A percentile compares a stretch with the other conserved stretches of the same genome.
phyloP scores from a whole-genome alignment of 2,113 vertebrate species.

The Brachionichthys hirsutus region DNA sequence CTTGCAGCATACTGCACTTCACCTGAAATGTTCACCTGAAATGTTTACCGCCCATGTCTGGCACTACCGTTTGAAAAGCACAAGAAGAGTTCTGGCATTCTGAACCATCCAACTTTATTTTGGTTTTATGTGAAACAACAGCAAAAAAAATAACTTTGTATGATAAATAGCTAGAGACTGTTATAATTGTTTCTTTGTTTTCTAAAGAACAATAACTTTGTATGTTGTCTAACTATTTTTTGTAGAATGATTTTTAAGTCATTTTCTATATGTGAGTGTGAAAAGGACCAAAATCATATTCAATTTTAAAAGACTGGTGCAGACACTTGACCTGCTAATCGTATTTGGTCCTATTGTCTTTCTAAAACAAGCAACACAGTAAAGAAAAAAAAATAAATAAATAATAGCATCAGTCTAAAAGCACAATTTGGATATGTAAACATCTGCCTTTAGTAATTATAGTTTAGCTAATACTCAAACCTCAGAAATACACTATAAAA shows the following conservation, averaged over 20 bases:
- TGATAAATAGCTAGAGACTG: conserved; percentile 77
- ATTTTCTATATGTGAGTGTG: conserved; percentile 77
- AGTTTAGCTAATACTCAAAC: conserved; percentile 32
- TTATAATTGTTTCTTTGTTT: conserved; percentile 80
- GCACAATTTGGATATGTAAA: conserved; percentile 54
- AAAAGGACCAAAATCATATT: conserved; percentile 78
- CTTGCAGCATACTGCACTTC: conserved; percentile 52
- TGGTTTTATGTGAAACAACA: conserved; percentile 65
- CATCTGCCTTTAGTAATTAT: conserved; percentile 31
- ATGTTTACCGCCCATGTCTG: conserved; percentile 61
- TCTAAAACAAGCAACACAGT: conserved; percentile 29
- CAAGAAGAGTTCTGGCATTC: conserved; percentile 70
- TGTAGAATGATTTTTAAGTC: conserved; percentile 75
- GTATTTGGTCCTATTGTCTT: conserved; percentile 41
- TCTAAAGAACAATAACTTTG: conserved; percentile 78
- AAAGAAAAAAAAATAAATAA: conserved; percentile 29
- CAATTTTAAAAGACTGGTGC: conserved; percentile 34
- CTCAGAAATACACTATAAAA: conserved; percentile 31
- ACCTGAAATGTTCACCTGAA: conserved; percentile 52
- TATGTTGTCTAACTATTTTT: conserved; percentile 75
- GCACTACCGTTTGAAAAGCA: conserved; percentile 72
- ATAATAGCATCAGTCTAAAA: conserved; percentile 35
- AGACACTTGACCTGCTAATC: conserved; percentile 31
- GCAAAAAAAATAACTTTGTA: conserved; percentile 74
- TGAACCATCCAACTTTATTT: conserved; percentile 55